These are phyloP conservation scores for Gnatocerus cornutus DNA, from an alignment of 2,888 invertebrate genomes.

Conservation along the genomic window DNA sequence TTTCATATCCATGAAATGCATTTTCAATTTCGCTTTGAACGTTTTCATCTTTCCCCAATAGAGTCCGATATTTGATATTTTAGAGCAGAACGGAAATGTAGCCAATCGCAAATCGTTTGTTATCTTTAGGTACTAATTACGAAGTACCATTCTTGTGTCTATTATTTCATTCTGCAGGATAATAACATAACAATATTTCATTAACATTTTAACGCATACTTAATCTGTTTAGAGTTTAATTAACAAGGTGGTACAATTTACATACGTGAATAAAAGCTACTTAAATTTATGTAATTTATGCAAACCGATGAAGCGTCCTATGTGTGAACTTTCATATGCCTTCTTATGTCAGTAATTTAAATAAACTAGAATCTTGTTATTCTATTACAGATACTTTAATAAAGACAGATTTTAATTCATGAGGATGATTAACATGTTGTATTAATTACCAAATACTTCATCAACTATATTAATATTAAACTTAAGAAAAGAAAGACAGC, in stretches of 20 bases:
- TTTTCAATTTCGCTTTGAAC: too few species aligned
- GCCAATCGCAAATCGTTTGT: too few species aligned
- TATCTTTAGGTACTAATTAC: too few species aligned
- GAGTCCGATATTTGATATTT: too few species aligned
- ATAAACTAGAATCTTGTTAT: slow-evolving; percentile 7
- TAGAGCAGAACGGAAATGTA: too few species aligned
- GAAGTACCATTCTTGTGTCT: too few species aligned
- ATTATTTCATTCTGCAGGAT: too few species aligned
- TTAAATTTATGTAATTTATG: slow-evolving; percentile 35
- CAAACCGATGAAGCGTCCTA: neutral
- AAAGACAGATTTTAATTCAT: too few species aligned
- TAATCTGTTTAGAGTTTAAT: slow-evolving; percentile 35
- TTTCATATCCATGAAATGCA: too few species aligned
- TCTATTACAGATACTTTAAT: neutral
- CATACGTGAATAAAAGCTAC: slow-evolving; percentile 23
- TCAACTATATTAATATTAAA: neutral
- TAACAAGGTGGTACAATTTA: slow-evolving; percentile 39
- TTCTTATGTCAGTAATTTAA: neutral
- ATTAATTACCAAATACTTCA: neutral
- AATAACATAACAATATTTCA: slow-evolving; percentile 7
- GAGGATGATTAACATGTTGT: neutral
- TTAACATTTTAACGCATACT: slow-evolving; percentile 20
- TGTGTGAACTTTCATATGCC: slow-evolving; percentile 7
- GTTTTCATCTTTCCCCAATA: too few species aligned
- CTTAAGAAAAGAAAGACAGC: slow-evolving; percentile 8